A percentile compares a stretch with the other conserved stretches of the same genome.
Evolutionary conservation across 2,888 invertebrate genomes (phyloP).

Genomic region (Papilio demoleus): DNA sequence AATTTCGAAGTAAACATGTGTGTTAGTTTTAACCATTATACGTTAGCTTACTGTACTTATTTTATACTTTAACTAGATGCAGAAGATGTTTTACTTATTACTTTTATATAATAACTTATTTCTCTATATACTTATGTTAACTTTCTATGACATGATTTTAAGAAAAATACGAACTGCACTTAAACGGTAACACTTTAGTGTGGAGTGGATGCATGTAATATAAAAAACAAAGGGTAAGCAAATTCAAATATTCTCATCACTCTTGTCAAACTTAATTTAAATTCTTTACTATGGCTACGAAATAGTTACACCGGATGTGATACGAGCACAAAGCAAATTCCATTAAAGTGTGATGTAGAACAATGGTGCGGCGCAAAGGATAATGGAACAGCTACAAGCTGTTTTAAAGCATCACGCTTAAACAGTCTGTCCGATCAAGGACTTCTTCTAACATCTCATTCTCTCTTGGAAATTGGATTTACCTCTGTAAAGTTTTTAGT

Average conservation of each 20-base stretch:
- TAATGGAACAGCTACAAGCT: conserved; percentile 6
- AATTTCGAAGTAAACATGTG: not conserved
- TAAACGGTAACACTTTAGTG: too few species aligned
- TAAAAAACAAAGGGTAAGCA: not conserved
- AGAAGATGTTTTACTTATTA: too few species aligned
- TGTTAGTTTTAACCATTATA: not conserved
- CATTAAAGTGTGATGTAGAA: conserved; percentile 23
- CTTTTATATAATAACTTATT: too few species aligned
- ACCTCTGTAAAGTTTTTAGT: not conserved
- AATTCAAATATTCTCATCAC: not conserved
- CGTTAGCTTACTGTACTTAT: too few species aligned
- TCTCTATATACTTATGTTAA: too few species aligned
- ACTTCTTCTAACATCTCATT: not conserved
- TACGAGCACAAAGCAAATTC: conserved; percentile 8
- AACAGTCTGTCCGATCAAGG: not conserved
- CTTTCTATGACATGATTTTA: too few species aligned
- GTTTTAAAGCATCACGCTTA: conserved; percentile 15
- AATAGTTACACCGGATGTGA: not conserved
- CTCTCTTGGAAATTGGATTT: not conserved
- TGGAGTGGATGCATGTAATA: not conserved
- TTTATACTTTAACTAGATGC: too few species aligned
- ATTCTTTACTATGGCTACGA: not conserved
- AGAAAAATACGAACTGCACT: too few species aligned
- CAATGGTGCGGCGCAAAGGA: conserved; percentile 21
- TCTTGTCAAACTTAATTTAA: not conserved